Percentiles rank a stretch among this genome's conserved stretches.
phyloP scores from a whole-genome alignment of 1,140 invertebrate genomes.

The Macrotrachela quadricornifera region DNA sequence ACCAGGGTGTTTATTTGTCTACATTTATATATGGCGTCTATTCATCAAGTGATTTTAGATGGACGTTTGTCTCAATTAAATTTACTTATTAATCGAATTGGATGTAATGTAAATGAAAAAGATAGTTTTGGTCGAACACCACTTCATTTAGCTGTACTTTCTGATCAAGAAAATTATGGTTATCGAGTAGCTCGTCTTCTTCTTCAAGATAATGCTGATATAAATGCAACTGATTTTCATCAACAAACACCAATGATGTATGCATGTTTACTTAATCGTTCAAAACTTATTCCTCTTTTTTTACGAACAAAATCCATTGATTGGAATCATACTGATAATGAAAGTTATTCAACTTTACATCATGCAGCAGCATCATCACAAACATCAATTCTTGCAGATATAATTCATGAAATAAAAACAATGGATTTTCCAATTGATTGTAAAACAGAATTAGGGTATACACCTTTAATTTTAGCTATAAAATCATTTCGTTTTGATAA shows the following conservation, averaged over 20 bases:
- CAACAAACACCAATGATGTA: background rate
- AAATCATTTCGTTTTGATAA: background rate
- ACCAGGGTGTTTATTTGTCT: too few relatives aligned
- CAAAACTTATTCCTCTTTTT: background rate
- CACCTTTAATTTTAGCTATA: background rate
- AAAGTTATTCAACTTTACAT: background rate
- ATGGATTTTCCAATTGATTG: background rate
- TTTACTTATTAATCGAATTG: constrained; percentile 5
- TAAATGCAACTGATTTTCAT: background rate
- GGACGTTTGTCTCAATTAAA: background rate
- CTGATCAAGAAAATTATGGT: constrained; percentile 3
- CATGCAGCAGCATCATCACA: background rate
- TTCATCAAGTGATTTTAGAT: constrained; percentile 2
- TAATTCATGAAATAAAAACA: background rate
- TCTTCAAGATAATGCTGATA: background rate
- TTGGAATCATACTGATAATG: constrained; percentile 1
- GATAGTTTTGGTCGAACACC: constrained; percentile 3
- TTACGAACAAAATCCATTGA: constrained; percentile 1
- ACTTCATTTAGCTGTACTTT: background rate
- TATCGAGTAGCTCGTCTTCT: constrained; percentile 2
- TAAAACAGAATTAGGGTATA: background rate
- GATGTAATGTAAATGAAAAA: background rate
- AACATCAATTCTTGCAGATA: background rate
- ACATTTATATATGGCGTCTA: too few relatives aligned
- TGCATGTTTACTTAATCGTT: background rate